Base-by-base conservation (phyloP, 1,140 invertebrate genomes). In the Ctenoplectra terminalis region DNA sequence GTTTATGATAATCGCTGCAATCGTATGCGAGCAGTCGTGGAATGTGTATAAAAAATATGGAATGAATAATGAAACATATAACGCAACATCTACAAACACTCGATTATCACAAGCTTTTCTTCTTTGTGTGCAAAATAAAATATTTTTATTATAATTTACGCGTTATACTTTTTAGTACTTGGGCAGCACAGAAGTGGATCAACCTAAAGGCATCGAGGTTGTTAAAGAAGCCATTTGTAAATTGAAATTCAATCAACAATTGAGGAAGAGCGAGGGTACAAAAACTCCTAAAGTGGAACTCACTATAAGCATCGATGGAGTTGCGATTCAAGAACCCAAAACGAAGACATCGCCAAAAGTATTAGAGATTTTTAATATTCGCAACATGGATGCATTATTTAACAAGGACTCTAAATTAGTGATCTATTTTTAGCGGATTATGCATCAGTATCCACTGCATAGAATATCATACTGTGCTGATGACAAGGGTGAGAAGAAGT, bases 401-500 rank as follows among this genome's bases (percentile, higher is more conserved):
- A 1, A 34, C 43, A 7, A 4, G 8, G 13, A 7, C 11, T 26
- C 4, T 67, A 54, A 20, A 52, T 13, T 29, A 54, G 77, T 31
- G 9, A 2, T 66, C 31, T 82, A 26, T 80, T 92, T 93, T 46
- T 92, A 96, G 95, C 94, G 94, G 90, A 98, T 99, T 64, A 94
- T 98, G 90, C 97, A 99, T 93, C 98, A 99, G 92, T 99, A 99
- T 93, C 98, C 98, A 1, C 93, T 99, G n/a, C 98, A 99, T 93
- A 96, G 98, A 92, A 99, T 99, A 93, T 99, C 98, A 0, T 99
- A 99, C 93, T 99, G 99, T 94, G 98, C 99, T 9, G 98, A 99
- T 92, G 99, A 99, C 92, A 99, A 99, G 93, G 98, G 98, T 56
- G 98, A 99, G 74, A 99, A 99, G 91, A 98, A 98, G 87, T 99